These are phyloP conservation scores for Scaptomyza graminum DNA, from an alignment of 1,140 invertebrate species.

Conservation along the genomic window DNA sequence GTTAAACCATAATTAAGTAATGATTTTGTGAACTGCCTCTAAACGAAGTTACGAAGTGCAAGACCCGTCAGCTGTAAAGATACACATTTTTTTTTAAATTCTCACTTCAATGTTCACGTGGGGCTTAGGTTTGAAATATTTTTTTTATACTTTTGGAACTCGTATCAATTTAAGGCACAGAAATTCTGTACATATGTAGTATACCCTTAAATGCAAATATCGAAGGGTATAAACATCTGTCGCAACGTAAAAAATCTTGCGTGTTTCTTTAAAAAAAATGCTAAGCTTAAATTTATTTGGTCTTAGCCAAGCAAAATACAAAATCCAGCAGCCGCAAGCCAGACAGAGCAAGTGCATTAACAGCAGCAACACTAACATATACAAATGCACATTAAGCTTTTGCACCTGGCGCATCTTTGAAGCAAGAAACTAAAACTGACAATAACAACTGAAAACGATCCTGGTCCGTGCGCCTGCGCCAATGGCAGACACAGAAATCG, in stretches of 20 bases:
- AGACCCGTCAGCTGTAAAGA: no score
- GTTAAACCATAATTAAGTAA: no score
- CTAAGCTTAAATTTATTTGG: conserved; percentile 67
- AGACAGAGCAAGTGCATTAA: conserved; percentile 8
- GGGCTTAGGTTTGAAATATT: no score
- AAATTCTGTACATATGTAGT: not conserved
- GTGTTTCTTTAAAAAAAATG: conserved; percentile 48
- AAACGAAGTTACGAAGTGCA: no score
- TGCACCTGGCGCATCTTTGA: conserved; percentile 63
- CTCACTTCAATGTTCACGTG: no score
- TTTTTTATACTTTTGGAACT: no score
- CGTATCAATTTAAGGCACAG: not conserved
- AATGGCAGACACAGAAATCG: conserved; percentile 20
- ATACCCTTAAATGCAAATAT: not conserved
- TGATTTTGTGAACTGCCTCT: no score
- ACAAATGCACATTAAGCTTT: conserved; percentile 75
- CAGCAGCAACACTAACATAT: conserved; percentile 5
- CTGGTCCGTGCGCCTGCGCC: conserved; percentile 26
- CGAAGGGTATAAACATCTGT: conserved; percentile 60
- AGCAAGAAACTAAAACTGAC: conserved; percentile 27
- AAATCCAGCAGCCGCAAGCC: conserved; percentile 38
- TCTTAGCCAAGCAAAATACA: conserved; percentile 14
- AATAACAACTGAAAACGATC: conserved; percentile 31
- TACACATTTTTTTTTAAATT: no score
- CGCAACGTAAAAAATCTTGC: conserved; percentile 34